Percentiles rank a stretch among this genome's conserved stretches.
These are phyloP conservation scores for Sibirionetta formosa DNA, from an alignment of 2,797 vertebrate genomes.

Conservation along the genomic window DNA sequence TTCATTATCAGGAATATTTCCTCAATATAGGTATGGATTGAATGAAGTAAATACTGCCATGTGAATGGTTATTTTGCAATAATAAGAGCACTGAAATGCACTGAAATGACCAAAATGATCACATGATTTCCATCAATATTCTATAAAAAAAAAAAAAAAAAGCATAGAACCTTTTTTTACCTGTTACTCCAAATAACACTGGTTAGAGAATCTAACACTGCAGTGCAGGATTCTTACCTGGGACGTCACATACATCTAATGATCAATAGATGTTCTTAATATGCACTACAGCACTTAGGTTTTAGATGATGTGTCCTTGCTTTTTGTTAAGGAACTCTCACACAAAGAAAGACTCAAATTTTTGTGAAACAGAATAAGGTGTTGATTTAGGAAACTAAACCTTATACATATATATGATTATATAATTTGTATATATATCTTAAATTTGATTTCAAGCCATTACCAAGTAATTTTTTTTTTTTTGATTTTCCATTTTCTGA, in stretches of 20 bases:
- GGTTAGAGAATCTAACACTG: neutral
- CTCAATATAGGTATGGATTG: rapidly evolving
- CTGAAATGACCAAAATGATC: too few species aligned
- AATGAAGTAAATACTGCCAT: too few species aligned
- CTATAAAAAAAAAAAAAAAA: neutral
- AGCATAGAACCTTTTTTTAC: too few species aligned
- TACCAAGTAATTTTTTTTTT: neutral
- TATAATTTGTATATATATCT: neutral
- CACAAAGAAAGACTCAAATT: neutral
- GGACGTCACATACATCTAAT: neutral
- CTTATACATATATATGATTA: too few species aligned
- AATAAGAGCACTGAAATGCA: neutral
- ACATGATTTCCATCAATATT: neutral
- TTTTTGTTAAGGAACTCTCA: neutral
- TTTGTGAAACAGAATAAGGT: neutral
- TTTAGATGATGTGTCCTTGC: neutral
- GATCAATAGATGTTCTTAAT: neutral
- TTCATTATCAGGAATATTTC: neutral
- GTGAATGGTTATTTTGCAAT: neutral
- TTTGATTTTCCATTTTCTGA: neutral
- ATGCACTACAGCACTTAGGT: neutral
- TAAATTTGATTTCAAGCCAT: neutral
- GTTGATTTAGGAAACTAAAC: neutral
- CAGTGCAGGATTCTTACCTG: neutral
- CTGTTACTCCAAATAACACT: neutral